A percentile compares a stretch with the other conserved stretches of the same genome.
Evolutionary conservation across 2,888 invertebrate genomes (phyloP).

Genomic region (Protonemura montana): DNA sequence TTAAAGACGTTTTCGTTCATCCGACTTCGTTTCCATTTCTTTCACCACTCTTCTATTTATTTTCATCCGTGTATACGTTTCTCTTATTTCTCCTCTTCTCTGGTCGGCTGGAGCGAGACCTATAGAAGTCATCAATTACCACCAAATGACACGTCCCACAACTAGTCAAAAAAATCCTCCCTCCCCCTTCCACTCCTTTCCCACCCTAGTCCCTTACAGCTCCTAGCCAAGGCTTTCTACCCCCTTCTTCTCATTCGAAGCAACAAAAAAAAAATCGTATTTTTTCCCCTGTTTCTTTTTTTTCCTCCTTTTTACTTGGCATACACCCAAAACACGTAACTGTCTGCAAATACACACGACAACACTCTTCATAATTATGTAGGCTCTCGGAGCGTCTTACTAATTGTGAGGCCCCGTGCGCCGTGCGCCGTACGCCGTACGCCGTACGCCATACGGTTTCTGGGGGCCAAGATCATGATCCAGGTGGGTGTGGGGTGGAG

Average conservation of each 20-base stretch:
- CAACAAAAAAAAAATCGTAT: slow-evolving; percentile 31
- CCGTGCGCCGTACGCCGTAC: too few relatives aligned
- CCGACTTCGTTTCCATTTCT: slow-evolving; percentile 27
- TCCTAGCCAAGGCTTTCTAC: not conserved
- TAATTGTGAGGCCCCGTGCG: not conserved
- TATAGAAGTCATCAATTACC: slow-evolving; percentile 47
- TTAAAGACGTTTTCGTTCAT: slow-evolving; percentile 28
- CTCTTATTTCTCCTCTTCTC: slow-evolving; percentile 25
- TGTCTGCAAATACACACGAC: slow-evolving; percentile 8
- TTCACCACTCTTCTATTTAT: slow-evolving; percentile 39
- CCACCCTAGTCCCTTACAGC: not conserved
- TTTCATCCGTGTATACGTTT: slow-evolving; percentile 26
- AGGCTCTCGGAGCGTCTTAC: not conserved
- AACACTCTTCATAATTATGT: slow-evolving; percentile 37
- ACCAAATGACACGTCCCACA: slow-evolving; percentile 46
- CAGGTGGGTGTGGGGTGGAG: too few relatives aligned
- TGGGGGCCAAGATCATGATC: too few relatives aligned
- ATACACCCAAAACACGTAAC: slow-evolving; percentile 32
- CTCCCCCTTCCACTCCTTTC: slow-evolving; percentile 30
- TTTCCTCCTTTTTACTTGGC: slow-evolving; percentile 29
- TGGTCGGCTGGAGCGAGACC: slow-evolving; percentile 20
- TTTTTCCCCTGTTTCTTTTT: slow-evolving; percentile 34
- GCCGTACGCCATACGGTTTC: too few relatives aligned
- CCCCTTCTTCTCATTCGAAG: slow-evolving; percentile 26
- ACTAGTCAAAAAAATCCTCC: slow-evolving; percentile 36